These are phyloP conservation scores for Oppia nitens DNA, from an alignment of 1,140 invertebrate genomes.

Conservation along the genomic window DNA sequence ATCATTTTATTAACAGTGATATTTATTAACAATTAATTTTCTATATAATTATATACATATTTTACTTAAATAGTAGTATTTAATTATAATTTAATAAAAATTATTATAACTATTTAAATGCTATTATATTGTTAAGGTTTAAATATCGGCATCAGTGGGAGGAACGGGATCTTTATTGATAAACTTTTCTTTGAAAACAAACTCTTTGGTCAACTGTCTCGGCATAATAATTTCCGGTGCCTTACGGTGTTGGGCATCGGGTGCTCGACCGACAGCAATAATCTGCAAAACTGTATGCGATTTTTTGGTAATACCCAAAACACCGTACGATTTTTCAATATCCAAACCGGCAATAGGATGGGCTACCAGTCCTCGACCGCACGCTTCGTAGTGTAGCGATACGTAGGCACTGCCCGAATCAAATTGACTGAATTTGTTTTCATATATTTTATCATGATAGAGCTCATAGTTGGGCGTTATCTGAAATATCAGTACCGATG, in stretches of 20 bases:
- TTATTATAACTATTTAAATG: too few relatives aligned
- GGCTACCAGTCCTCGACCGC: background rate
- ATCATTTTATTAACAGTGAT: too few relatives aligned
- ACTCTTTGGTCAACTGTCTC: slow-evolving; percentile 2
- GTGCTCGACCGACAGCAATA: slow-evolving; percentile 9
- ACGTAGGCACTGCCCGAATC: slow-evolving; percentile 4
- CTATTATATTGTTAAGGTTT: too few relatives aligned
- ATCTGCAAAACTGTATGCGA: slow-evolving; percentile 3
- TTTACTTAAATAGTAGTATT: too few relatives aligned
- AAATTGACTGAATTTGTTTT: background rate
- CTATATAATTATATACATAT: too few relatives aligned
- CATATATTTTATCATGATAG: background rate
- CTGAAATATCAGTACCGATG: background rate
- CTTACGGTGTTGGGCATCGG: background rate
- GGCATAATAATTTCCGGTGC: background rate
- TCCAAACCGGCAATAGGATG: slow-evolving; percentile 8
- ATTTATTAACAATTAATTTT: too few relatives aligned
- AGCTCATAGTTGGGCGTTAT: background rate
- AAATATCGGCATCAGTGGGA: too few relatives aligned
- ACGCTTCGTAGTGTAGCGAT: slow-evolving; percentile 1
- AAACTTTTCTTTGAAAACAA: slow-evolving; percentile 7
- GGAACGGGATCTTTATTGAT: too few relatives aligned
- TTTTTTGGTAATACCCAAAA: background rate
- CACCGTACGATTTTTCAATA: background rate
- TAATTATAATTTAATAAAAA: too few relatives aligned